Base-by-base conservation (phyloP, 2,113 vertebrate genomes). In the Colistium nudipinnis region DNA sequence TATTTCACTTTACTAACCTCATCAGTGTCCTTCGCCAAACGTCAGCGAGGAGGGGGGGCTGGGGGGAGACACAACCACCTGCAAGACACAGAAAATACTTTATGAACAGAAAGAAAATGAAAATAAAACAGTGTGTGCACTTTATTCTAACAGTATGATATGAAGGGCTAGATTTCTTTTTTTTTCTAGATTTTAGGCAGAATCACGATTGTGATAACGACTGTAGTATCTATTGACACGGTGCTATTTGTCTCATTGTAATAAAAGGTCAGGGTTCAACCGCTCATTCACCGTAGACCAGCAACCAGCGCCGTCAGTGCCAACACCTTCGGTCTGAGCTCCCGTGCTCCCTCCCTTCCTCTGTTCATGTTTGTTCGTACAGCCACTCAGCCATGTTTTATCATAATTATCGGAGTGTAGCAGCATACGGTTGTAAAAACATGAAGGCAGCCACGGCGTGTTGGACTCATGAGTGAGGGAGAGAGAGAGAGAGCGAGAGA, bases 1-100 rank as follows among this genome's bases (percentile, higher is more conserved):
- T 83, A 66, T 83, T 80, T 87, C 82, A 85, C 72, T 71, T 22
- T 7, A 8, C 33, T 84, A 79, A 86, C 83, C 67, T 44, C 45
- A 60, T 86, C 78, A 83, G 56, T 69, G 81, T 81, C 63, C 25
- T 62, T 36, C 28, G 9, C 60, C 64, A 63, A n/a, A 77, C 82
- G 74, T 43, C 73, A 47, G 51, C 39, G 19, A 38, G 24, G 45
- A 25, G 10, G 49, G 16, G 62, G 48, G 36, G 22, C 36, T 45
- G 44, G n/a, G 22, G 51, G 11, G 24, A 36, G 62, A 62, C 17
- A 49, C 3, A 27, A 35, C 48, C 36, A 43, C 27, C 36, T 55
- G 60, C 27, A 17, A 44, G 17, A 28, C 53, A 17, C 35, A 59
- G n/a, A 9, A n/a, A n/a, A 0, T 31, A 39, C 33, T 57, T 57